phyloP scores from a whole-genome alignment of 2,113 vertebrate genomes.

The Rissa tridactyla region DNA sequence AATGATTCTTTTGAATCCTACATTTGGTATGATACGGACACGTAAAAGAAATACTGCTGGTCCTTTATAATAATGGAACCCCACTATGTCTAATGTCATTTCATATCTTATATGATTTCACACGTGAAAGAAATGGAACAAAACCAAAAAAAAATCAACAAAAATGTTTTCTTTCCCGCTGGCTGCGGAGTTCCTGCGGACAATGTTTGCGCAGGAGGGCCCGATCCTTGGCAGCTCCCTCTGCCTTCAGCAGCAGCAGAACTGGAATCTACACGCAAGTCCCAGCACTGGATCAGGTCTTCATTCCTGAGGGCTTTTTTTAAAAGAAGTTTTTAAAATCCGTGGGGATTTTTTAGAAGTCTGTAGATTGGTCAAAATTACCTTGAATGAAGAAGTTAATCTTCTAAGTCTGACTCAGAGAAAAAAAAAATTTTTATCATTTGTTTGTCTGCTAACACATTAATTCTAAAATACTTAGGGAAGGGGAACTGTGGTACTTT shows the following conservation, averaged over 20 bases:
- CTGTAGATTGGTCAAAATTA: not conserved
- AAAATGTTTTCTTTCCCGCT: not conserved
- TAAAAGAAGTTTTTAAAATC: not conserved
- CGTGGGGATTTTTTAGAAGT: not conserved
- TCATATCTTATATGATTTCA: not conserved
- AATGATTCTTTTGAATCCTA: not conserved
- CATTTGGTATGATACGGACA: not conserved
- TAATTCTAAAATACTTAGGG: not conserved
- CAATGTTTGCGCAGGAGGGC: not conserved
- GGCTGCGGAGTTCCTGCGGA: fast-evolving
- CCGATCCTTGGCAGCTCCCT: not conserved
- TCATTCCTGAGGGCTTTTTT: not conserved
- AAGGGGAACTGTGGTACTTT: not conserved
- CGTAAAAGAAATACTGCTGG: not conserved
- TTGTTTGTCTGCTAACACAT: not conserved
- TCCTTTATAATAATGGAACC: not conserved
- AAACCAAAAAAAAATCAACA: not conserved
- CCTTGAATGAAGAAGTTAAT: not conserved
- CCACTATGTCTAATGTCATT: not conserved
- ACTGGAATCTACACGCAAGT: not conserved
- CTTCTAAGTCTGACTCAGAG: not conserved
- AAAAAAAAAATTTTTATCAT: not conserved
- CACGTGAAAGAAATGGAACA: not conserved
- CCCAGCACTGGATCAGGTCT: not conserved
- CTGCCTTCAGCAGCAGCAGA: not conserved